Percentiles rank a stretch among this genome's conserved stretches.
phyloP scores from a whole-genome alignment of 2,797 vertebrate genomes.

The Taeniopygia guttata region DNA sequence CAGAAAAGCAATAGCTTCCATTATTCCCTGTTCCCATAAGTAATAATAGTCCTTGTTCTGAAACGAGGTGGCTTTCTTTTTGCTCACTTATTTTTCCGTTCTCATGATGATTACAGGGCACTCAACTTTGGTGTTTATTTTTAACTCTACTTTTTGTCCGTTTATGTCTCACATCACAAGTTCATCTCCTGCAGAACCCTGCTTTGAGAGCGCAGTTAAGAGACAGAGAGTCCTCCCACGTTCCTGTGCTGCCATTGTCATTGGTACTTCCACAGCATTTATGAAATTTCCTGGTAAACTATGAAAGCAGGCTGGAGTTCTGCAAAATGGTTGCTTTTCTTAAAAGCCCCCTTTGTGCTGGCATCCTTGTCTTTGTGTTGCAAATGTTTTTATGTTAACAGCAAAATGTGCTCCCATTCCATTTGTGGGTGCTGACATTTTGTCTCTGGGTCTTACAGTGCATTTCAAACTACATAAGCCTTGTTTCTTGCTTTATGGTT shows the following conservation, averaged over 20 bases:
- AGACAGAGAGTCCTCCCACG: neutral
- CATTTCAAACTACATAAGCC: neutral
- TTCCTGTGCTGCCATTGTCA: conserved; percentile 5
- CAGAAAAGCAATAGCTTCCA: conserved; percentile 50
- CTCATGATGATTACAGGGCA: conserved; percentile 37
- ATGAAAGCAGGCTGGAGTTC: neutral
- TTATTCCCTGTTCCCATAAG: conserved; percentile 58
- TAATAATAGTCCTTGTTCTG: conserved; percentile 52
- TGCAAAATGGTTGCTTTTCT: conserved; percentile 18
- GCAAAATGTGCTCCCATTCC: neutral
- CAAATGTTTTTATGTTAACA: conserved; percentile 6
- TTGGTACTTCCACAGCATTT: neutral
- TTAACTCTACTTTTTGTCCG: conserved; percentile 54
- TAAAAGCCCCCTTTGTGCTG: conserved; percentile 3
- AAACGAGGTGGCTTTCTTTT: neutral
- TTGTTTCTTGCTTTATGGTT: neutral
- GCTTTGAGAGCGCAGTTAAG: neutral
- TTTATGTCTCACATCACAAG: conserved; percentile 44
- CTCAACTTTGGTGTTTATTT: conserved; percentile 58
- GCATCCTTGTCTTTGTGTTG: neutral
- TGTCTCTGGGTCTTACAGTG: neutral
- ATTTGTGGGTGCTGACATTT: neutral
- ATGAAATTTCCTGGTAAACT: conserved; percentile 30
- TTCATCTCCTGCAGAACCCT: neutral
- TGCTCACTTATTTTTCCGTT: conserved; percentile 52